phyloP scores from a whole-genome alignment of 1,140 invertebrate species.

The Hylaeus anthracinus region DNA sequence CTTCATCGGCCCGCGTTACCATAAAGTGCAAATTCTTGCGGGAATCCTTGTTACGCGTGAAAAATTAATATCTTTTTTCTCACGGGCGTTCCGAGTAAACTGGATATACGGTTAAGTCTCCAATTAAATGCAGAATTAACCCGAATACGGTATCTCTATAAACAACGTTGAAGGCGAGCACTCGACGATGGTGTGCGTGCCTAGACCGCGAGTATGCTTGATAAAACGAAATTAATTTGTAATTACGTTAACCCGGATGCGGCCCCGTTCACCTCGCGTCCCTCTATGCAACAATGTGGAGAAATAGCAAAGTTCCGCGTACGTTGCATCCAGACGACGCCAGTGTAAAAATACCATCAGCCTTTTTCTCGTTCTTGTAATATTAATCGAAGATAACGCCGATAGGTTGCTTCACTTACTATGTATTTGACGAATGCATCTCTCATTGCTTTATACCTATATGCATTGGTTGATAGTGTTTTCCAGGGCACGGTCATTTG shows the following conservation, averaged over 20 bases:
- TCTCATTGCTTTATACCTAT: too few species aligned
- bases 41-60: constrained; percentile 42
- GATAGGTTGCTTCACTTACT: too few species aligned
- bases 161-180: neutral
- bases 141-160: constrained; percentile 51
- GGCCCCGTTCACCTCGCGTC: constrained; percentile 15
- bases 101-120: constrained; percentile 56
- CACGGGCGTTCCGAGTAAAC: constrained; percentile 28
- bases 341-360: neutral
- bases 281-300: neutral
- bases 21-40: constrained; percentile 48
- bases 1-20: constrained; percentile 41
- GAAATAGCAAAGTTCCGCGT: constrained; percentile 5
- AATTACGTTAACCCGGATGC: constrained; percentile 48
- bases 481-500: too few species aligned
- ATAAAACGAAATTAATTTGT: constrained; percentile 51
- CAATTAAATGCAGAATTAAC: constrained; percentile 65
- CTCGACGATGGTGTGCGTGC: neutral
- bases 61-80: constrained; percentile 46
- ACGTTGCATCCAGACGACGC: neutral
- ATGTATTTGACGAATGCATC: too few species aligned
- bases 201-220: constrained; percentile 3
- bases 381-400: too few species aligned
- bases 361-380: too few species aligned
- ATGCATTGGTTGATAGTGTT: too few species aligned